Conservation (phyloP, 2,797 vertebrate species). For the Sitta carolinensis region DNA sequence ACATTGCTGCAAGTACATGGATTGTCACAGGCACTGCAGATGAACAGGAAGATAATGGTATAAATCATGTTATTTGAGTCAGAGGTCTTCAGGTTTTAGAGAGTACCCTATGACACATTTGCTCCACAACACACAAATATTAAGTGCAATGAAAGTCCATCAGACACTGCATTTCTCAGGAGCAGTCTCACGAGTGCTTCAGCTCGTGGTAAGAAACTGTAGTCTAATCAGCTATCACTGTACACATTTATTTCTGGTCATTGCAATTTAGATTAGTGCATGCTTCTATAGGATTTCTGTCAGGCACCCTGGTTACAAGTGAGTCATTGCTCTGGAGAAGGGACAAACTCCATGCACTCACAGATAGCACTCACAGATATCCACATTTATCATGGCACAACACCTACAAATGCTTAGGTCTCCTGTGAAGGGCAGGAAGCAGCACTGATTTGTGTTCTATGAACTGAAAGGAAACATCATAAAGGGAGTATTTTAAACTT, state of each 20-base stretch:
- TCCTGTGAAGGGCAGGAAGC: constrained; percentile 31
- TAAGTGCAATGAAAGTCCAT: not conserved
- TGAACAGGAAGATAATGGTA: not conserved
- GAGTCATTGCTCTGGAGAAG: constrained; percentile 8
- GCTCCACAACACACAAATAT: not conserved
- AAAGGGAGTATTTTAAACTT: constrained; percentile 61
- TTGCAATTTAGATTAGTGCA: constrained; percentile 2
- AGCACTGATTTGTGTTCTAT: constrained; percentile 30
- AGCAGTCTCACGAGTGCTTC: not conserved
- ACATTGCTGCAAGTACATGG: not conserved
- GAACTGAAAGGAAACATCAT: constrained; percentile 50
- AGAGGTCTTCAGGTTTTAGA: not conserved
- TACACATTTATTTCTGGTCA: not conserved
- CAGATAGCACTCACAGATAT: not conserved
- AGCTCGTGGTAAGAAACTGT: not conserved
- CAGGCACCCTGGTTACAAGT: not conserved
- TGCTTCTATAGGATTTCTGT: not conserved
- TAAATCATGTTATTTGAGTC: not conserved
- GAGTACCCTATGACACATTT: not conserved
- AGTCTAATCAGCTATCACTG: not conserved
- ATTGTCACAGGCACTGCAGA: not conserved
- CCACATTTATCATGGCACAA: not conserved
- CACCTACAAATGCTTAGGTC: not conserved
- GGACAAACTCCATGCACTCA: not conserved
- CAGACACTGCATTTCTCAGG: not conserved